These are phyloP conservation scores for Pristionchus fissidentatus DNA, from an alignment of 2,888 invertebrate species.

Conservation along the genomic window DNA sequence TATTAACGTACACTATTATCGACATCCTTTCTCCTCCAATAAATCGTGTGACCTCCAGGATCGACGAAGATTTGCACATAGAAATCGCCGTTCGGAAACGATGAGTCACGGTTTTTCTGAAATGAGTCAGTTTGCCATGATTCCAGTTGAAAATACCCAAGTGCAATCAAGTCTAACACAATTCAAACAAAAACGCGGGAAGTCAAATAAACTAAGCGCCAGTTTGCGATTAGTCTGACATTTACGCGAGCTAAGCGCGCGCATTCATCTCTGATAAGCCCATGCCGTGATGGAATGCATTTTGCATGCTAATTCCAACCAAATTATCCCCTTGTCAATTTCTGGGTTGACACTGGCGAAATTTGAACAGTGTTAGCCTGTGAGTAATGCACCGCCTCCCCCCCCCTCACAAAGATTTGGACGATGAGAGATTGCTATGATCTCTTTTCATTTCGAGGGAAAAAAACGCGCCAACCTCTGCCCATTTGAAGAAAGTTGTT, in stretches of 20 bases:
- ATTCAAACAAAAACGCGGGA: neutral
- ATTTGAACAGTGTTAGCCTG: too few relatives aligned
- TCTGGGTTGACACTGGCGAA: too few relatives aligned
- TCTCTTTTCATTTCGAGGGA: neutral
- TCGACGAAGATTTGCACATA: conserved; percentile 53
- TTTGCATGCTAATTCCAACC: too few relatives aligned
- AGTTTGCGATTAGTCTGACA: too few relatives aligned
- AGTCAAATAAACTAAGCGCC: too few relatives aligned
- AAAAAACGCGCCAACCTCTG: neutral
- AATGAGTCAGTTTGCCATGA: neutral
- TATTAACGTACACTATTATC: conserved; percentile 6
- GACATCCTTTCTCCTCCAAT: conserved; percentile 55
- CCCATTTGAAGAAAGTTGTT: conserved; percentile 37
- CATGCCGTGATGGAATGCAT: too few relatives aligned
- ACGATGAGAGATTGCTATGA: neutral
- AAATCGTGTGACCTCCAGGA: conserved; percentile 63
- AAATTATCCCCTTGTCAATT: too few relatives aligned
- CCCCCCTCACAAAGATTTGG: too few relatives aligned
- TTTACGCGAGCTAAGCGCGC: too few relatives aligned
- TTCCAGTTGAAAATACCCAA: neutral
- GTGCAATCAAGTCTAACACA: neutral
- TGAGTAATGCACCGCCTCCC: too few relatives aligned
- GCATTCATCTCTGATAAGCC: too few relatives aligned
- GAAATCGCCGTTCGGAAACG: conserved; percentile 6
- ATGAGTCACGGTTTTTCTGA: conserved; percentile 37